A percentile compares a stretch with the other conserved stretches of the same genome.
Evolutionary conservation across 2,797 vertebrate species (phyloP).

Genomic region (Knipowitschia caucasica): DNA sequence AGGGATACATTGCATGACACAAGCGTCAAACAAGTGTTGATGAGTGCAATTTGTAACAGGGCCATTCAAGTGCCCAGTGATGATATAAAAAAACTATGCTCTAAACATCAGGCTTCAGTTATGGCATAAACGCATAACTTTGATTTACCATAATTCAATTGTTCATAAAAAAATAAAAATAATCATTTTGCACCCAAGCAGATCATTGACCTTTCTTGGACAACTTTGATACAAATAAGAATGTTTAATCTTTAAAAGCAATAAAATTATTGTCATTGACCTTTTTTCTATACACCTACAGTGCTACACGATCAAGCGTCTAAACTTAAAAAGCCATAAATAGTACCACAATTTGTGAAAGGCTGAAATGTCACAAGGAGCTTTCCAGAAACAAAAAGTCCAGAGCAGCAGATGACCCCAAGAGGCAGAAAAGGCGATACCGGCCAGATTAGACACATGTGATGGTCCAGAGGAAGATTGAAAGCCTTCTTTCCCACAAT

Average conservation of each 20-base stretch:
- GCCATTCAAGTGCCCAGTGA: conserved; percentile 77
- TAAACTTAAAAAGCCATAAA: conserved; percentile 62
- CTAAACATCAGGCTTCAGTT: conserved; percentile 76
- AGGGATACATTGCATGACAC: conserved; percentile 77
- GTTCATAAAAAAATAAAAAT: conserved; percentile 33
- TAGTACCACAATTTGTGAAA: conserved; percentile 73
- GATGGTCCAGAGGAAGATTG: conserved; percentile 29
- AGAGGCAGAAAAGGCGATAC: conserved; percentile 63
- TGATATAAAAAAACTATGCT: conserved; percentile 76
- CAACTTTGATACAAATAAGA: conserved; percentile 27
- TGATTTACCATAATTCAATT: conserved; percentile 45
- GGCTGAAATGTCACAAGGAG: conserved; percentile 58
- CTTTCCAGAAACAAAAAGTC: conserved; percentile 55
- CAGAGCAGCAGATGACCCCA: conserved; percentile 68
- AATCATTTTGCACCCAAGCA: conserved; percentile 57
- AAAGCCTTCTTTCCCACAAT: conserved; percentile 14
- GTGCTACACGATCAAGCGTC: conserved; percentile 61
- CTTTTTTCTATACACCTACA: conserved; percentile 46
- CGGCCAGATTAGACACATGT: conserved; percentile 43
- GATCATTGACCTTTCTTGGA: conserved; percentile 25
- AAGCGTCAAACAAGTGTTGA: conserved; percentile 78
- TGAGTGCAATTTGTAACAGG: conserved; percentile 80
- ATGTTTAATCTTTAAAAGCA: conserved; percentile 38
- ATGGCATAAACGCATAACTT: conserved; percentile 69
- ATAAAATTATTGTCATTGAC: conserved; percentile 50